Percentiles rank a stretch among this genome's conserved stretches.
Conservation (phyloP, 2,113 vertebrate genomes). For the Rhynchomys soricoides region DNA sequence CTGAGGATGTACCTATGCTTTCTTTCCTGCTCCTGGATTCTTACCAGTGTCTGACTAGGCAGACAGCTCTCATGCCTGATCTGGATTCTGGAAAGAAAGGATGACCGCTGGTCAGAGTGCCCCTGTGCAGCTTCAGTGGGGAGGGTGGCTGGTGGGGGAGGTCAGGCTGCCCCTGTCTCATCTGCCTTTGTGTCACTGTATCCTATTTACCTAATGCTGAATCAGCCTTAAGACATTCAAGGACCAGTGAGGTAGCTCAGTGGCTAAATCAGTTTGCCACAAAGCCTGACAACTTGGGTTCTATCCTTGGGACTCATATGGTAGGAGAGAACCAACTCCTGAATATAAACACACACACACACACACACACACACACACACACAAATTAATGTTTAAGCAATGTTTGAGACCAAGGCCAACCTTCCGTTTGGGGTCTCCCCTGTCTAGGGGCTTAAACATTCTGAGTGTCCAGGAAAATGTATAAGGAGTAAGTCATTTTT, state of each 20-base stretch:
- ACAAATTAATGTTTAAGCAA: not conserved
- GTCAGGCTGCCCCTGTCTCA: not conserved
- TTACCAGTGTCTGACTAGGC: not conserved
- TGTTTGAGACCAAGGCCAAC: not conserved
- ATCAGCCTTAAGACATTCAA: constrained; percentile 1
- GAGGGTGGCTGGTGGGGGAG: not conserved
- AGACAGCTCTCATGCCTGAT: not conserved
- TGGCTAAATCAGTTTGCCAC: not conserved
- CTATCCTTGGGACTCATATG: not conserved
- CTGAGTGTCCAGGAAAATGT: not conserved
- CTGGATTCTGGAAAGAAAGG: not conserved
- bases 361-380: not conserved
- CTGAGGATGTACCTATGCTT: not conserved
- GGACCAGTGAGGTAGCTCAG: not conserved
- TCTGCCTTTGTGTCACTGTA: not conserved
- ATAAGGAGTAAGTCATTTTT: not conserved
- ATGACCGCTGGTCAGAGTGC: constrained; percentile 1
- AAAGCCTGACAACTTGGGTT: not conserved
- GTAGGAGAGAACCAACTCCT: not conserved
- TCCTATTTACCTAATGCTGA: not conserved
- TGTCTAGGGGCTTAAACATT: not conserved
- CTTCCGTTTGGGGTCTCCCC: not conserved
- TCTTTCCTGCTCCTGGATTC: not conserved
- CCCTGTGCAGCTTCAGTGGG: not conserved
- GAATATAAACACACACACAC: not conserved